Percentiles rank a stretch among this genome's conserved stretches.
These are phyloP conservation scores for Drosophila sechellia DNA, from an alignment of 1,140 invertebrate genomes.

Conservation along the genomic window DNA sequence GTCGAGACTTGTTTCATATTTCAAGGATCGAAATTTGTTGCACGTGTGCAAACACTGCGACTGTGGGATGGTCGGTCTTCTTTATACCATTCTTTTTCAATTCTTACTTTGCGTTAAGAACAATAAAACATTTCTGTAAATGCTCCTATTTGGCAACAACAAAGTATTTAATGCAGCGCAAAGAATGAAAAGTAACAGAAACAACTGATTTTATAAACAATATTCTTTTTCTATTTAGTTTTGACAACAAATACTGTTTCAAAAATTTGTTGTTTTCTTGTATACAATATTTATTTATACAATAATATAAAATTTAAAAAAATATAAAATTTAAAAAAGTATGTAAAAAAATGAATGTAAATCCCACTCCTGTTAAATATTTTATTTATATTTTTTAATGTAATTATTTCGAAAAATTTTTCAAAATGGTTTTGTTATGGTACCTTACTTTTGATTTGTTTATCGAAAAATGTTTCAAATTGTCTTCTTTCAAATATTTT, in stretches of 20 bases:
- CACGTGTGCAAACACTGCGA: slow-evolving; percentile 35
- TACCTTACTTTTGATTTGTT: too few relatives aligned
- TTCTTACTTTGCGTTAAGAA: slow-evolving; percentile 3
- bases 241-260: neutral
- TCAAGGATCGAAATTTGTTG: slow-evolving; percentile 20
- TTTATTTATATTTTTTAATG: too few relatives aligned
- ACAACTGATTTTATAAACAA: neutral
- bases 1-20: slow-evolving; percentile 23
- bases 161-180: slow-evolving; percentile 4
- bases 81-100: neutral
- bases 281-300: too few relatives aligned
- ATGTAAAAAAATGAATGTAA: too few relatives aligned
- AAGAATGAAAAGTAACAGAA: slow-evolving; percentile 5
- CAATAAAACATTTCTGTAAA: slow-evolving; percentile 32
- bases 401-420: too few relatives aligned
- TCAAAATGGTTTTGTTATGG: too few relatives aligned
- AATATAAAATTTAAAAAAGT: too few relatives aligned
- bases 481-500: too few relatives aligned
- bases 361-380: too few relatives aligned
- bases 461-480: too few relatives aligned
- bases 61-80: slow-evolving; percentile 17
- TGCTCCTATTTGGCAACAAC: slow-evolving; percentile 20
- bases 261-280: neutral
- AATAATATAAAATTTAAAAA: too few relatives aligned
- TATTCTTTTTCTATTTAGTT: neutral